phyloP scores from a whole-genome alignment of 1,140 invertebrate genomes.

The Aphis gossypii region DNA sequence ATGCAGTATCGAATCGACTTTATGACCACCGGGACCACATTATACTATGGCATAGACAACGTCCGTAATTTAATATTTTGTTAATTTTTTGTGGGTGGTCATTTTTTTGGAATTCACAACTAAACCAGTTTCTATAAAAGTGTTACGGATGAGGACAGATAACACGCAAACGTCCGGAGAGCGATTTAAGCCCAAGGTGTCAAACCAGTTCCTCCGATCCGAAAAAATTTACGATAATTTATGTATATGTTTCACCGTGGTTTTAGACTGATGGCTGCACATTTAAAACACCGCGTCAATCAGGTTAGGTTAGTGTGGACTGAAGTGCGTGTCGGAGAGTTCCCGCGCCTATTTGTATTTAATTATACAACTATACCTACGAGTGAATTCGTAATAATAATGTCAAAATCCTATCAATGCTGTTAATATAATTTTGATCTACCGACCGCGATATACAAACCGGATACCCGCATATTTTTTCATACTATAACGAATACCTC shows the following conservation, averaged over 20 bases:
- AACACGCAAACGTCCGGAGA: background rate
- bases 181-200: background rate
- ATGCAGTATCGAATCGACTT: background rate
- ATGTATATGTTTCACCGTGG: background rate
- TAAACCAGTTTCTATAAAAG: constrained; percentile 9
- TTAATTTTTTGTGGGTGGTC: background rate
- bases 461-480: background rate
- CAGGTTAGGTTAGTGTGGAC: background rate
- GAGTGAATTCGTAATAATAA: background rate
- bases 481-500: background rate
- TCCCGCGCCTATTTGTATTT: background rate
- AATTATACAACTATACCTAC: background rate
- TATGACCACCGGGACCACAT: background rate
- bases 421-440: background rate
- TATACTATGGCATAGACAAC: background rate
- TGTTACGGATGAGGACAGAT: background rate
- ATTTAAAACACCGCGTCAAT: background rate
- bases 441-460: background rate
- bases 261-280: background rate
- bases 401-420: background rate
- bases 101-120: background rate
- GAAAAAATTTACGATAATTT: background rate
- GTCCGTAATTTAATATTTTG: background rate
- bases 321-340: background rate
- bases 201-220: background rate